Evolutionary conservation across 1,140 invertebrate genomes (phyloP).

Genomic region (Bombus confusus): DNA sequence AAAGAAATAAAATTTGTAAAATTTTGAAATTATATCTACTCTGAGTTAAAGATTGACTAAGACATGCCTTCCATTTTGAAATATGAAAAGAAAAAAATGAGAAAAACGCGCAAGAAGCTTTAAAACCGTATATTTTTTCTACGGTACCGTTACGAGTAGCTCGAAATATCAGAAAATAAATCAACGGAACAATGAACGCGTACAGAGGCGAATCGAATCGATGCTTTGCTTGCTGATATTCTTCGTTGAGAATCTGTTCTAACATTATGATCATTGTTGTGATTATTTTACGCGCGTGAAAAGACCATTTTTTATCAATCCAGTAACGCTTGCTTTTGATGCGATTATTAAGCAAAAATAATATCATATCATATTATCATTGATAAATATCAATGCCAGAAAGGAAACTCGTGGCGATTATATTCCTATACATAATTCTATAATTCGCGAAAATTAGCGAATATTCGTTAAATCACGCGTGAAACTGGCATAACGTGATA

Average conservation of each 20-base stretch:
- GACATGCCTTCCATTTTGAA: neutral
- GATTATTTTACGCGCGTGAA: neutral
- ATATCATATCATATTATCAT: too few relatives aligned
- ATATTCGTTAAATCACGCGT: neutral
- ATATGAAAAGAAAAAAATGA: neutral
- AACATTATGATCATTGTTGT: neutral
- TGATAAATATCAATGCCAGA: too few relatives aligned
- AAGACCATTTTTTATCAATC: neutral
- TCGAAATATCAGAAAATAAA: conserved; percentile 30
- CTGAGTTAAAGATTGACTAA: neutral
- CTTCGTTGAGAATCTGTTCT: neutral
- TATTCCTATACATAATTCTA: too few relatives aligned
- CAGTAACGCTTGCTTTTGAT: neutral
- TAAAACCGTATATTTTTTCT: neutral
- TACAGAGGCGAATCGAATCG: conserved; percentile 21
- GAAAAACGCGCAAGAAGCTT: neutral
- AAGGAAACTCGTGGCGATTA: too few relatives aligned
- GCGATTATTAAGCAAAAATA: neutral
- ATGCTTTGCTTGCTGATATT: neutral
- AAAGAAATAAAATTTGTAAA: neutral
- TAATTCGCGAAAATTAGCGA: neutral
- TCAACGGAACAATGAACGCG: conserved; percentile 37
- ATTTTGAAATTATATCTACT: neutral
- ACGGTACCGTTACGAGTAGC: conserved; percentile 30
- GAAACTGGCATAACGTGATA: neutral